Evolutionary conservation across 2,797 vertebrate genomes (phyloP), one percentile per base, ranked within the genome.

Genomic region (Botia almorhae): DNA sequence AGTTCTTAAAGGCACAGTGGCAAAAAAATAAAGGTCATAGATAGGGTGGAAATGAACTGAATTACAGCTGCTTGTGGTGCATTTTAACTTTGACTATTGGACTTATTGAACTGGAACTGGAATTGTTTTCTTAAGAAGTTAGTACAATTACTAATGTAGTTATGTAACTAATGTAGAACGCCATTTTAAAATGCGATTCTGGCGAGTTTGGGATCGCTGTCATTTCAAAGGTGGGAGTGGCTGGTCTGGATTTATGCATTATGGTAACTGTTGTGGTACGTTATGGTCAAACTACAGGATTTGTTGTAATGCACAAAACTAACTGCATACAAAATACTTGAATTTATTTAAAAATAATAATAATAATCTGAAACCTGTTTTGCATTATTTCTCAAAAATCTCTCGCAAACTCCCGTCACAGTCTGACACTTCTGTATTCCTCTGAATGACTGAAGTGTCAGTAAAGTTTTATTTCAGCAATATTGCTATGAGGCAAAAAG

Each of bases 401-500:
- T 60, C 65, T 60, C 39, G 69, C 39, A 69, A 69, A 21, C 17
- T 26, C 1, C 75, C 58, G 23, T 36, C 65, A 33, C 23, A 69
- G 23, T 33, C 21, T 78, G 39, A 60, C 76, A 78, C 23, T 21
- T 69, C 39, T 60, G 46, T 50, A 50, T 69, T 77, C 23, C 39
- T 60, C 55, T 69, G 58, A 78, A 78, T 3, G 39, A 78, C 7
- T 69, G 76, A 78, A 69, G 65, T 78, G 65, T 78, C 65, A 60
- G 65, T 56, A 78, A 78, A 78, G 76, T 78, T 69, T 78, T 69
- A 60, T 60, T 69, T 60, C 23, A 78, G 65, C 55, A 69, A 69
- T 60, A 69, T 60, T 55, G 19, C 39, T 60, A 50, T 69, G 65
- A 78, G 67, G 65, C 23, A 50, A 36, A 69, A 13, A 69, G 65